Evolutionary conservation across 2,113 vertebrate genomes (phyloP), one percentile per base, ranked within the genome.

Genomic region (Pseudonaja textilis): DNA sequence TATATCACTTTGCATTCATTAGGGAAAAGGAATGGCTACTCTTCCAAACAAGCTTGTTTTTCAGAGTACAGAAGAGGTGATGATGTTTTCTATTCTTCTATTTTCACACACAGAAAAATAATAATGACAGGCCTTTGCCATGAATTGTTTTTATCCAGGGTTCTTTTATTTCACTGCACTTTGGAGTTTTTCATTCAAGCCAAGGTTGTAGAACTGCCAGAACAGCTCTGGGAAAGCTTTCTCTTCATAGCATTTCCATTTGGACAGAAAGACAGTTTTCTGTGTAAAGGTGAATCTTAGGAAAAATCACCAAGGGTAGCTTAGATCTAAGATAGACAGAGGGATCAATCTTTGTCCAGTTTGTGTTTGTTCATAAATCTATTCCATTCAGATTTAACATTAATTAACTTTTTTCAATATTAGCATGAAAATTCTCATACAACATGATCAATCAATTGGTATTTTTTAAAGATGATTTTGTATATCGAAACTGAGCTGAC

Each of bases 91-190:
- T 42, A 23, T 42, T 16, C 34, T 81, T 20, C 74, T 39, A 22
- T 81, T 81, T 42, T 81, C 74, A 42, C 74, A 42, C 18, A 42
- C 16, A 42, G 2, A 81, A 7, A 81, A 81, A 20, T 20, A 34
- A 74, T 18, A 42, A 81, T 81, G 42, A 10, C 39, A 88, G 39
- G 90, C 29, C 23, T 74, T 47, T 90, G 54, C 90, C 29, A 34
- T 88, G 50, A 90, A 2, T 45, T 92, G 74, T 22, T 1, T 74
- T 90, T 90, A 16, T 26, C 85, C 42, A 57, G 4, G 88, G n/a
- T 64, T 57, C 90, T 93, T 91, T 91, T 0, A 57, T 93, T 93
- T 94, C 81, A 91, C 16, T 90, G 1, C 23, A 69, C 16, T 87
- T 89, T 69, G 57, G 5, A 91, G 55, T 94, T 93, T 93, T 85